phyloP scores from a whole-genome alignment of 2,113 vertebrate genomes.

The Tragulus kanchil region DNA sequence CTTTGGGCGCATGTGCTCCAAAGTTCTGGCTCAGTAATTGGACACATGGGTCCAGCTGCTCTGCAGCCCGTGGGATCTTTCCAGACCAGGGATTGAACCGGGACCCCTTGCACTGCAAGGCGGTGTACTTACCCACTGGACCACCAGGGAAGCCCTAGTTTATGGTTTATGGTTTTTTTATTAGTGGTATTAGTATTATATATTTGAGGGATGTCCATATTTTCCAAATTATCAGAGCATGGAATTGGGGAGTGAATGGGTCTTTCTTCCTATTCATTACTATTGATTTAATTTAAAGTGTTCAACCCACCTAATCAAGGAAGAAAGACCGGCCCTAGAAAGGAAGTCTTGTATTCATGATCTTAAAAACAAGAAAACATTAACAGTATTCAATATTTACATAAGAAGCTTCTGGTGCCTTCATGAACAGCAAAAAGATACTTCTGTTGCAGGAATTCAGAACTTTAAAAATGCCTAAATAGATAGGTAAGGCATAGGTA shows the following conservation, averaged over 20 bases:
- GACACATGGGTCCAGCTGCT: no score
- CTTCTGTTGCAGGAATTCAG: neutral
- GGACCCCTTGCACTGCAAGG: no score
- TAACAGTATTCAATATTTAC: neutral
- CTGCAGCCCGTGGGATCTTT: no score
- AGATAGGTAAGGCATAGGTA: neutral
- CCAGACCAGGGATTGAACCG: no score
- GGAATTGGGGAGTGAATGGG: neutral
- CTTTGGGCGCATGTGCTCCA: no score
- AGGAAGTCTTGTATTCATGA: neutral
- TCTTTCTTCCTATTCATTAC: neutral
- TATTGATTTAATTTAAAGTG: neutral
- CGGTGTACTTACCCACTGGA: no score
- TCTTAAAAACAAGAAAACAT: slow-evolving; percentile 12
- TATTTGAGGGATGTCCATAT: neutral
- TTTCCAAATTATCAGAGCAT: slow-evolving; percentile 1
- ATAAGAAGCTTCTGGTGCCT: neutral
- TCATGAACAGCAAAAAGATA: neutral
- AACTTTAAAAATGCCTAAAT: slow-evolving; percentile 2
- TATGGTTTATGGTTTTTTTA: neutral
- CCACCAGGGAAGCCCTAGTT: no score
- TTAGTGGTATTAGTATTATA: neutral
- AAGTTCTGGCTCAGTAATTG: no score
- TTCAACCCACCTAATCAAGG: neutral
- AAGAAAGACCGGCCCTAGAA: neutral